A percentile compares a stretch with the other conserved stretches of the same genome.
Evolutionary conservation across 2,888 invertebrate genomes (phyloP).

Genomic region (Meandrusa payeni): DNA sequence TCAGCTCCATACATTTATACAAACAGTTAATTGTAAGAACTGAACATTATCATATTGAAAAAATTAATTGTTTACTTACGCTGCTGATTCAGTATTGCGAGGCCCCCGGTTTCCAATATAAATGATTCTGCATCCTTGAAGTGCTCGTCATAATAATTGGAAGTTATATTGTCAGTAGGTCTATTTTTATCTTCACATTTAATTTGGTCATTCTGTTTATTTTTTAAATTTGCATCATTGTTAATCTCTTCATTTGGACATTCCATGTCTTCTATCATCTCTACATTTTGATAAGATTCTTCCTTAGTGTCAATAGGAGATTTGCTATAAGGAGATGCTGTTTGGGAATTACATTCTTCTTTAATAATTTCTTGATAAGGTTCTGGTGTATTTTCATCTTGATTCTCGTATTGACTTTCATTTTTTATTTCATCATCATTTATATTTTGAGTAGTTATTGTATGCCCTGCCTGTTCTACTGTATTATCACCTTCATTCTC

Average conservation of each 20-base stretch:
- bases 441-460: slow-evolving; percentile 32
- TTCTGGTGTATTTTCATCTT: slow-evolving; percentile 50
- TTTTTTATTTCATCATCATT: slow-evolving; percentile 34
- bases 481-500: slow-evolving; percentile 31
- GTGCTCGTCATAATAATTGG: slow-evolving; percentile 82
- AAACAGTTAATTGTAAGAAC: too few relatives aligned
- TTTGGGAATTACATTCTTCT: slow-evolving; percentile 30
- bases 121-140: slow-evolving; percentile 91
- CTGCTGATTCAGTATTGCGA: slow-evolving; percentile 63
- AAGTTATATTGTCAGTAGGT: slow-evolving; percentile 47
- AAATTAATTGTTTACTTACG: slow-evolving; percentile 64
- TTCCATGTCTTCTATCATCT: slow-evolving; percentile 44
- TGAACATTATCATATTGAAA: too few relatives aligned
- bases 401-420: slow-evolving; percentile 42
- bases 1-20: too few relatives aligned
- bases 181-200: slow-evolving; percentile 53
- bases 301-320: slow-evolving; percentile 33
- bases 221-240: slow-evolving; percentile 36
- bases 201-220: slow-evolving; percentile 34
- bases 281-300: slow-evolving; percentile 42
- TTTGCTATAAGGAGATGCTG: slow-evolving; percentile 31
- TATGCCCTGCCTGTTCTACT: slow-evolving; percentile 30
- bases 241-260: slow-evolving; percentile 36
- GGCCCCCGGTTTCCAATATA: slow-evolving; percentile 83
- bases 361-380: slow-evolving; percentile 34